Evolutionary conservation across 2,888 invertebrate genomes (phyloP).

Genomic region (Caenorhabditis sulstoni): DNA sequence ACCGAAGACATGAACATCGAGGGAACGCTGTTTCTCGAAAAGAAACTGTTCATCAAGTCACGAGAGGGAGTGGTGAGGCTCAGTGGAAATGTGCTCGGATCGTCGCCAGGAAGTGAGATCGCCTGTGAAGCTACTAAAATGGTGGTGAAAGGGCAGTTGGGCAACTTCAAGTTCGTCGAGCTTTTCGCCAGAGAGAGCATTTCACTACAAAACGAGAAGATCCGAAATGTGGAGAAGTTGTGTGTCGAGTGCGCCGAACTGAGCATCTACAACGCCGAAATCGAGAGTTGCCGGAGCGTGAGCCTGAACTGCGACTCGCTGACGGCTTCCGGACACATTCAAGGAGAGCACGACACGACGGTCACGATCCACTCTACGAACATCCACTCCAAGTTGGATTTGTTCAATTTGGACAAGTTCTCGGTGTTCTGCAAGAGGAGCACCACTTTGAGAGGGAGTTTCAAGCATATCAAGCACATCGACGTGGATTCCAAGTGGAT

Average conservation of each 20-base stretch:
- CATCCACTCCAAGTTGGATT: constrained; percentile 45
- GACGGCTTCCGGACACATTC: constrained; percentile 49
- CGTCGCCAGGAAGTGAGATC: constrained; percentile 60
- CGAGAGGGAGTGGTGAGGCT: constrained; percentile 49
- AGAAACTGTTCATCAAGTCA: constrained; percentile 62
- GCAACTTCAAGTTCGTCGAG: constrained; percentile 68
- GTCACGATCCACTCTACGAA: constrained; percentile 51
- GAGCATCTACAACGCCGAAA: constrained; percentile 52
- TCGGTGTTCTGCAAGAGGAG: constrained; percentile 50
- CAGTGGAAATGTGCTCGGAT: constrained; percentile 62
- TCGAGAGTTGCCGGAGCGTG: constrained; percentile 56
- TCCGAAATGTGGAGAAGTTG: constrained; percentile 57
- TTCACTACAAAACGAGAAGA: constrained; percentile 51
- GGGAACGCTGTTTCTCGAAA: constrained; percentile 63
- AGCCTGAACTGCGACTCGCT: constrained; percentile 59
- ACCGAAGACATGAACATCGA: constrained; percentile 60
- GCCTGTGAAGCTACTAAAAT: constrained; percentile 59
- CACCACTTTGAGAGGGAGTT: constrained; percentile 42
- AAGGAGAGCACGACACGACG: constrained; percentile 26
- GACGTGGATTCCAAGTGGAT: constrained; percentile 63
- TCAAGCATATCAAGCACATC: constrained; percentile 29
- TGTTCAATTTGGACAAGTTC: constrained; percentile 39
- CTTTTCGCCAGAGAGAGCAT: constrained; percentile 64
- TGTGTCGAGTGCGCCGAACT: constrained; percentile 62
- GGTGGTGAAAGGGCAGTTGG: constrained; percentile 58